phyloP scores from a whole-genome alignment of 2,113 vertebrate genomes.

The Corythornis cristatus region DNA sequence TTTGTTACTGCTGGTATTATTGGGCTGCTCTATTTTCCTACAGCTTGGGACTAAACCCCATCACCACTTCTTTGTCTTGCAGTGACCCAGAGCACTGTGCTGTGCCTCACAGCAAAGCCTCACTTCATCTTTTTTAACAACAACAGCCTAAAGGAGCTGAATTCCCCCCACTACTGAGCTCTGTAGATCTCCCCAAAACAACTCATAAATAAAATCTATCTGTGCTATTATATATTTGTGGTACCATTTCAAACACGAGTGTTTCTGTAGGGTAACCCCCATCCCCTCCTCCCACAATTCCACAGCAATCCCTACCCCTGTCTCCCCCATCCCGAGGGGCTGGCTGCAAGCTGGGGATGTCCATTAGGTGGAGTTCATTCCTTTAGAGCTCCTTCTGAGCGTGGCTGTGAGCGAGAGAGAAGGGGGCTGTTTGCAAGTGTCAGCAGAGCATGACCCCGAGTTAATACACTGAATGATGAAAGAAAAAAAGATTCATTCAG shows the following conservation, averaged over 20 bases:
- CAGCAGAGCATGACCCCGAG: slow-evolving; percentile 61
- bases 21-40: background rate
- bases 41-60: background rate
- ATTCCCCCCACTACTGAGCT: background rate
- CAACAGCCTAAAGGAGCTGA: background rate
- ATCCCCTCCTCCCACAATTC: background rate
- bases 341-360: background rate
- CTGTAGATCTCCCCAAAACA: background rate
- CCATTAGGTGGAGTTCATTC: slow-evolving; percentile 27
- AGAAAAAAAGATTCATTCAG: slow-evolving; percentile 63
- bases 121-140: background rate
- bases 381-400: slow-evolving; percentile 23
- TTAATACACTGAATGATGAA: slow-evolving; percentile 59
- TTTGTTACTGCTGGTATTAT: background rate
- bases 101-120: background rate
- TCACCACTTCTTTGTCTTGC: background rate
- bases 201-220: background rate
- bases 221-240: background rate
- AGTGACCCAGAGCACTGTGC: background rate
- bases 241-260: background rate
- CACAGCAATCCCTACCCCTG: background rate
- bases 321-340: background rate
- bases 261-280: background rate
- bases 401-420: slow-evolving; percentile 52
- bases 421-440: slow-evolving; percentile 59